These are phyloP conservation scores for Polypedilum vanderplanki DNA, from an alignment of 1,140 invertebrate genomes.

Conservation along the genomic window DNA sequence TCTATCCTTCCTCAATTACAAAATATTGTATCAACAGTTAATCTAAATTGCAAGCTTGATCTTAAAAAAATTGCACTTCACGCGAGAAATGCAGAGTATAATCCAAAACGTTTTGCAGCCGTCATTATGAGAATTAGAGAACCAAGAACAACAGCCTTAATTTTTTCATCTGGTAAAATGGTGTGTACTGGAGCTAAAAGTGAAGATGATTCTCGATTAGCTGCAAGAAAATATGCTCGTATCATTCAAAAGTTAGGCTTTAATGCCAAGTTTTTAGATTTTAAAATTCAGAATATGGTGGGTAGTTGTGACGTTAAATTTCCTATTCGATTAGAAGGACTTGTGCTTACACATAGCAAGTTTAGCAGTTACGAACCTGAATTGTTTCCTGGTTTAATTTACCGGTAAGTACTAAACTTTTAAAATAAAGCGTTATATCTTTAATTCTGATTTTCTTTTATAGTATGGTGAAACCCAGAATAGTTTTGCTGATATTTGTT, in stretches of 20 bases:
- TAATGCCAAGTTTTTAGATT: slow-evolving; percentile 97
- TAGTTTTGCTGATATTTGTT: slow-evolving; percentile 98
- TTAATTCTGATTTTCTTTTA: background rate
- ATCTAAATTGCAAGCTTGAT: slow-evolving; percentile 91
- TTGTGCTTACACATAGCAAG: slow-evolving; percentile 93
- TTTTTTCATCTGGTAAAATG: slow-evolving; percentile 99
- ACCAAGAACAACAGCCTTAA: slow-evolving; percentile 95
- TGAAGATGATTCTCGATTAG: slow-evolving; percentile 93
- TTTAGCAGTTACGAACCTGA: slow-evolving; percentile 95
- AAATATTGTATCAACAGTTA: slow-evolving; percentile 98
- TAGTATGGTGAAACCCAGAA: slow-evolving; percentile 97
- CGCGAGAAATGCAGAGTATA: slow-evolving; percentile 99
- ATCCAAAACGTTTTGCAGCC: slow-evolving; percentile 99
- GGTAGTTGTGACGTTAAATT: slow-evolving; percentile 99
- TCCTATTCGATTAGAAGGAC: slow-evolving; percentile 93
- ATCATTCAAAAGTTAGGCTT: slow-evolving; percentile 99
- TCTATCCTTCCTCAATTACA: slow-evolving; percentile 91
- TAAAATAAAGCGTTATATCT: background rate
- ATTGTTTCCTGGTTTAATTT: slow-evolving; percentile 97
- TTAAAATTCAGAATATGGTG: slow-evolving; percentile 99
- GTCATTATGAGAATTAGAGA: slow-evolving; percentile 99
- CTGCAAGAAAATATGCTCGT: slow-evolving; percentile 96
- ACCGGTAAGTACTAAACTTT: slow-evolving; percentile 45
- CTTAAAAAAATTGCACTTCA: slow-evolving; percentile 97
- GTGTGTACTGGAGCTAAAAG: slow-evolving; percentile 99